These are phyloP conservation scores for Phyllotis vaccarum DNA, from an alignment of 2,797 vertebrate genomes.

Conservation along the genomic window DNA sequence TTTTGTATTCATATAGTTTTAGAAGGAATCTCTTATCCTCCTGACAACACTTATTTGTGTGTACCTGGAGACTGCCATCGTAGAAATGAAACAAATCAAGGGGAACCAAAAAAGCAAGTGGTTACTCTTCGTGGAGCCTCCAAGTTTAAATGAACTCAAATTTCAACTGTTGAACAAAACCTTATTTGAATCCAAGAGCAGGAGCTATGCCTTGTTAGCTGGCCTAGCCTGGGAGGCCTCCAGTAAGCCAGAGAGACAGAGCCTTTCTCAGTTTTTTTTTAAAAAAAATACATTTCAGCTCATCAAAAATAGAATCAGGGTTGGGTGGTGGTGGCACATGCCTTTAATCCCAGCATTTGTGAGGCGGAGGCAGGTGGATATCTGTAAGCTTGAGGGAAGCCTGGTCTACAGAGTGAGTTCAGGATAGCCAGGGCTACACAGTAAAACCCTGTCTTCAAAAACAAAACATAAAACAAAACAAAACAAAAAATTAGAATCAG, in stretches of 20 bases:
- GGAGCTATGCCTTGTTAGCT: neutral
- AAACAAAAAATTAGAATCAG: neutral
- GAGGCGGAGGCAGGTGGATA: too few species aligned
- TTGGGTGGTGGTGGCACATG: neutral
- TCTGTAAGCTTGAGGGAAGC: too few species aligned
- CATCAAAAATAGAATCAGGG: constrained; percentile 33
- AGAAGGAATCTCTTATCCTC: neutral
- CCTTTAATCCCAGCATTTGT: too few species aligned
- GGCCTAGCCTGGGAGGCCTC: neutral
- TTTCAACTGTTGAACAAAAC: neutral
- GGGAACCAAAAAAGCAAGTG: neutral
- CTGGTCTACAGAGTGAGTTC: too few species aligned
- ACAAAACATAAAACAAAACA: too few species aligned
- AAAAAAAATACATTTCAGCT: neutral
- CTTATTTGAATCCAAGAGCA: neutral
- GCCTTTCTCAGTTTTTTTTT: neutral
- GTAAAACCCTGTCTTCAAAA: too few species aligned
- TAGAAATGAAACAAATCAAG: neutral
- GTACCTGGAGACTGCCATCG: neutral
- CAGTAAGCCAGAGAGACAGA: neutral
- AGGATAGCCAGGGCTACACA: too few species aligned
- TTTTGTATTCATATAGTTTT: neutral
- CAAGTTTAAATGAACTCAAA: neutral
- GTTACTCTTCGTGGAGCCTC: neutral
- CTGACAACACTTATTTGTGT: neutral